phyloP scores from a whole-genome alignment of 2,113 vertebrate genomes.

The Corythaeola cristata region DNA sequence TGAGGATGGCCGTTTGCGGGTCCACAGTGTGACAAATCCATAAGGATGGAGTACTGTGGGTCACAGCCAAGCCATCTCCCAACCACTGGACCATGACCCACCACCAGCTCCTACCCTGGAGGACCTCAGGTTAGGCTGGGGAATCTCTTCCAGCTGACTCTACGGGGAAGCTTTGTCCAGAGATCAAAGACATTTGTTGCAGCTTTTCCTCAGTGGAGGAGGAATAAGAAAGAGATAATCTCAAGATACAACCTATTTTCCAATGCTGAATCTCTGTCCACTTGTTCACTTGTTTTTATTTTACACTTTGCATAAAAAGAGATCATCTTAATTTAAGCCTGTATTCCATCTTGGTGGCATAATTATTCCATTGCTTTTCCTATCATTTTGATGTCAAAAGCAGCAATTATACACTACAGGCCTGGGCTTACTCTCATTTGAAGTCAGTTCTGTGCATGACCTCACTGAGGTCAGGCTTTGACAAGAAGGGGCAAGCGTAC shows the following conservation, averaged over 20 bases:
- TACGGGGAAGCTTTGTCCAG: background rate
- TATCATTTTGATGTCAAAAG: constrained; percentile 24
- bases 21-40: background rate
- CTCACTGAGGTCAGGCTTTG: background rate
- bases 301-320: background rate
- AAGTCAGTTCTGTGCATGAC: background rate
- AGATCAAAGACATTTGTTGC: background rate
- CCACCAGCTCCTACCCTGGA: background rate
- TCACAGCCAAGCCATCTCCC: background rate
- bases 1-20: background rate
- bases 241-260: background rate
- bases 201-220: background rate
- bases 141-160: background rate
- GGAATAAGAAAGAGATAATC: background rate
- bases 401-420: background rate
- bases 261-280: background rate
- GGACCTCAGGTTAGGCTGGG: background rate
- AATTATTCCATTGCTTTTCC: constrained; percentile 7
- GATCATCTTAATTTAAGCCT: background rate
- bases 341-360: background rate
- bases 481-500: background rate
- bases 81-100: background rate
- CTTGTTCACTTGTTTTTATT: background rate
- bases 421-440: background rate
- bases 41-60: background rate